Base-by-base conservation (phyloP, 2,797 vertebrate species). In the Gymnoscopelus microlampas region DNA sequence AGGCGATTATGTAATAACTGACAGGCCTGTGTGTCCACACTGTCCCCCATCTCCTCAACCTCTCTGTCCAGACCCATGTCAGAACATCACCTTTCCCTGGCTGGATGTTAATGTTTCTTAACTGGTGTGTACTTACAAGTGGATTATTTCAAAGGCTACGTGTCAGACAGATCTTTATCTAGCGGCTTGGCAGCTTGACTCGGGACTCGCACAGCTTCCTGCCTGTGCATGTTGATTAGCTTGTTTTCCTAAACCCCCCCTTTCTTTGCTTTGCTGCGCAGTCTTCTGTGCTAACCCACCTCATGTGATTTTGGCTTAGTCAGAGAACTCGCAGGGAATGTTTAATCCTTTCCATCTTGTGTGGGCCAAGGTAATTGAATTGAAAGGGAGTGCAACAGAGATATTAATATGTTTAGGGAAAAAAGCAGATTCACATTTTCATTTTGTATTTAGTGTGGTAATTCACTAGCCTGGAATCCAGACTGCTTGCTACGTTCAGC, bases 111-210 rank as follows among this genome's bases (percentile, higher is more conserved):
- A 90, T 86, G 81, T 85, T 87, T 87, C 81, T 85, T 83, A 91
- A 90, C 73, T 78, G 61, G 13, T 5, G 75, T 77, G 68, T 77
- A 78, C 83, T 90, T 89, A 85, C 84, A 83, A 89, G 87, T 90
- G 85, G 92, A 93, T 94, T 91, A 92, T 93, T 89, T 82, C 74
- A 90, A 91, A 89, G 87, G 79, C 81, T 77, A 70, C 1, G 48
- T 87, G 87, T 89, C 85, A 88, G 85, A 84, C 78, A 71, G 84
- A 90, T 91, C 85, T 85, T 89, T 90, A 91, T 92, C 86, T 87
- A 78, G 75, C 49, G 55, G 82, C 77, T 85, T 88, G 85, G 85
- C 85, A 89, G 85, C 79, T 84, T 83, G 82, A 84, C 81, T 84
- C 23, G 6, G 39, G 80, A 80, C 78, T 85, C 68, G 71, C 81